These are phyloP conservation scores for Dione vanillae DNA, from an alignment of 2,888 invertebrate genomes.

Conservation along the genomic window DNA sequence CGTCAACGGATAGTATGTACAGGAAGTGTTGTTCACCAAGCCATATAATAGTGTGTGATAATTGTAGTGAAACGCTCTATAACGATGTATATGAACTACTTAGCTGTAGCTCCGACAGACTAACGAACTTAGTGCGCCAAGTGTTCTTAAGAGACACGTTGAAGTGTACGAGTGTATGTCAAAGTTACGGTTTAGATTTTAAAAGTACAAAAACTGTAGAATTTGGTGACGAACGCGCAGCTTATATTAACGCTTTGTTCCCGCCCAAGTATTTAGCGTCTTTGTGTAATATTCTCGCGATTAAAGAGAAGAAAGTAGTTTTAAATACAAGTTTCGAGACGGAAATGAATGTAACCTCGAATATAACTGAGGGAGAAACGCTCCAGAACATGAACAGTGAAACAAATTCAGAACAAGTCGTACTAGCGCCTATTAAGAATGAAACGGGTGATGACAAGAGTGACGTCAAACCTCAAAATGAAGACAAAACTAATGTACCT, in stretches of 20 bases:
- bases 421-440: conserved; percentile 67
- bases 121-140: conserved; percentile 85
- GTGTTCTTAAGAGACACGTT: conserved; percentile 86
- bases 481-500: conserved; percentile 58
- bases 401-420: conserved; percentile 68
- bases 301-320: conserved; percentile 86
- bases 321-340: conserved; percentile 86
- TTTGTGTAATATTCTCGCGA: conserved; percentile 90
- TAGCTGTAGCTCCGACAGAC: conserved; percentile 87
- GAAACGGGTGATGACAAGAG: conserved; percentile 65
- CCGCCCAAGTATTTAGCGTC: conserved; percentile 89
- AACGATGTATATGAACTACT: conserved; percentile 89
- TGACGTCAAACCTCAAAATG: conserved; percentile 63
- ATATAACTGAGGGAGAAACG: conserved; percentile 72
- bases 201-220: conserved; percentile 82
- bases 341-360: conserved; percentile 77
- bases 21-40: conserved; percentile 89
- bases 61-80: conserved; percentile 89
- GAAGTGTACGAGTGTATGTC: conserved; percentile 85
- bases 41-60: conserved; percentile 89
- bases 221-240: conserved; percentile 77
- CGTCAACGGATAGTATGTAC: conserved; percentile 71
- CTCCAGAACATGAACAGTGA: conserved; percentile 64
- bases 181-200: conserved; percentile 86
- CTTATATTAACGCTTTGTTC: conserved; percentile 86